A percentile compares a stretch with the other conserved stretches of the same genome.
phyloP scores from a whole-genome alignment of 2,797 vertebrate genomes.

The Acanthurus tractus region DNA sequence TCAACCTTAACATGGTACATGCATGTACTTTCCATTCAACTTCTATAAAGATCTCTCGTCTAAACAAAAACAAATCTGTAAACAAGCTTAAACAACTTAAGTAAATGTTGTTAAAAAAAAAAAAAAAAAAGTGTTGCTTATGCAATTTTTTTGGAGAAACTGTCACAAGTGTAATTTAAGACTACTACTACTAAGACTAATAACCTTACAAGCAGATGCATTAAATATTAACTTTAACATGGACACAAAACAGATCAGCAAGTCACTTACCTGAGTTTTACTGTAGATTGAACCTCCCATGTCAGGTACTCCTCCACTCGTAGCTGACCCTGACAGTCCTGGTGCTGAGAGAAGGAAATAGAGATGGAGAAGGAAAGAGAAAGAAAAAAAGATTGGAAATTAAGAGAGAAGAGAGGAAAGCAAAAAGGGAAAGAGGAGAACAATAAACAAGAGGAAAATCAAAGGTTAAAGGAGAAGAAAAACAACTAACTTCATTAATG shows the following conservation, averaged over 20 bases:
- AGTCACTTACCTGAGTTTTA: constrained; percentile 91
- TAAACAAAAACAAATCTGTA: too few relatives aligned
- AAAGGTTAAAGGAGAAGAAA: constrained; percentile 22
- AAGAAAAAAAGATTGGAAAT: constrained; percentile 20
- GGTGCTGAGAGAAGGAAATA: constrained; percentile 69
- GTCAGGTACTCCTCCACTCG: constrained; percentile 91
- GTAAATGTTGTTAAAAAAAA: too few relatives aligned
- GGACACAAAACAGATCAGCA: background rate
- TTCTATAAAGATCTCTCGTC: too few relatives aligned
- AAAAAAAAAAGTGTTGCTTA: too few relatives aligned
- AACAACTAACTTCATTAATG: constrained; percentile 39
- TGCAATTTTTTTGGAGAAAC: too few relatives aligned
- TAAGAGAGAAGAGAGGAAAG: constrained; percentile 8
- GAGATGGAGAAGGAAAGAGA: constrained; percentile 6
- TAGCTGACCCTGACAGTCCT: constrained; percentile 84
- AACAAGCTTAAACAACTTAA: too few relatives aligned
- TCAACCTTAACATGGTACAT: background rate
- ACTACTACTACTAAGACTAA: too few relatives aligned
- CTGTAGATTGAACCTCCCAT: constrained; percentile 94
- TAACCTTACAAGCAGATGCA: background rate
- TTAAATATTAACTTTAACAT: background rate
- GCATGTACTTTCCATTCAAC: too few relatives aligned
- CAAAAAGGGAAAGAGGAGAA: background rate
- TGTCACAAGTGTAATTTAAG: too few relatives aligned
- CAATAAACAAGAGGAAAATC: constrained; percentile 23